Conservation (phyloP, 2,797 vertebrate genomes). For the Coregonus suidteri region DNA sequence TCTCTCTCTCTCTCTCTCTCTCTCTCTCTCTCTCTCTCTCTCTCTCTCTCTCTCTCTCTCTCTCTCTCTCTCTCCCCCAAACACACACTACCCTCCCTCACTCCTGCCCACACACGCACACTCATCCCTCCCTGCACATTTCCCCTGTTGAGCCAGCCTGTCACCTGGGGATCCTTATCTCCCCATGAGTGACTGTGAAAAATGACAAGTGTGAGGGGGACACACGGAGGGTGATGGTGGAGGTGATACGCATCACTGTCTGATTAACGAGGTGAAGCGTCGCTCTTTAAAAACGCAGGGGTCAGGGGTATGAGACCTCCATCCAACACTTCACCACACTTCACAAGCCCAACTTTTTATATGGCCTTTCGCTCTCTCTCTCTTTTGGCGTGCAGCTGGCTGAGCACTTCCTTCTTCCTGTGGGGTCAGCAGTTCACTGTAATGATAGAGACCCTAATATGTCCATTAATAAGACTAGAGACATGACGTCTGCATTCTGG, state of each 20-base stretch:
- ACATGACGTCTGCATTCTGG: background rate
- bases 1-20: slow-evolving; percentile 10
- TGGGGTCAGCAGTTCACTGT: slow-evolving; percentile 73
- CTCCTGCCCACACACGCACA: background rate
- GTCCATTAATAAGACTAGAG: slow-evolving; percentile 55
- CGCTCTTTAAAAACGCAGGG: slow-evolving; percentile 69
- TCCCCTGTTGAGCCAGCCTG: slow-evolving; percentile 15
- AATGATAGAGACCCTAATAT: slow-evolving; percentile 71
- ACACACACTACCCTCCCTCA: background rate
- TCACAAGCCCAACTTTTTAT: slow-evolving; percentile 58
- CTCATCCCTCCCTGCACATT: slow-evolving; percentile 5
- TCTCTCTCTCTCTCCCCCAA: background rate
- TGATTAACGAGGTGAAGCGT: slow-evolving; percentile 70
- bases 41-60: slow-evolving; percentile 23
- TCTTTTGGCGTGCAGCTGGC: slow-evolving; percentile 60
- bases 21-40: slow-evolving; percentile 10
- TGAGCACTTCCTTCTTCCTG: slow-evolving; percentile 64
- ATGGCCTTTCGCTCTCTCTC: slow-evolving; percentile 29
- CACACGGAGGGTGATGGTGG: slow-evolving; percentile 24
- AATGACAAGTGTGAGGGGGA: slow-evolving; percentile 57
- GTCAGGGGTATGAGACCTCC: slow-evolving; percentile 63
- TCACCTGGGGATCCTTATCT: slow-evolving; percentile 56
- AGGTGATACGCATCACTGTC: slow-evolving; percentile 62
- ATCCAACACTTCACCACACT: slow-evolving; percentile 66
- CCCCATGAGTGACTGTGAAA: slow-evolving; percentile 55